A percentile compares a stretch with the other conserved stretches of the same genome.
Conservation (phyloP, 2,888 invertebrate genomes). For the Hecatera dysodea region DNA sequence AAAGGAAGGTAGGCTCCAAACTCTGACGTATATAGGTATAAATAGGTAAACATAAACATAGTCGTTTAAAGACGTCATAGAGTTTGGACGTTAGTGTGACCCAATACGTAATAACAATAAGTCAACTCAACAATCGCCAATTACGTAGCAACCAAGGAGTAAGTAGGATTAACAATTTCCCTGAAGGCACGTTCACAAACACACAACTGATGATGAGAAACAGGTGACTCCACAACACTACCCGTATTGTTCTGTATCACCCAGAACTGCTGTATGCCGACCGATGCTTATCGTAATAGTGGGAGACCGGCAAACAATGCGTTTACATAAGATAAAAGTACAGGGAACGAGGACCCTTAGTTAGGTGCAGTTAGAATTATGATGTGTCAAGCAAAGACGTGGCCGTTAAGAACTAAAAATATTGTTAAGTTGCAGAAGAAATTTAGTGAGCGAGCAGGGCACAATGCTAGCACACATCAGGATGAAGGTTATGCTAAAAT, state of each 20-base stretch:
- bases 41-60: neutral
- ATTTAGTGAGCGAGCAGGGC: neutral
- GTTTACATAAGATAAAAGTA: slow-evolving; percentile 47
- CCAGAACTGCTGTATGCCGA: slow-evolving; percentile 20
- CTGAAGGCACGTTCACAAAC: slow-evolving; percentile 17
- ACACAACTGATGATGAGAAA: slow-evolving; percentile 22
- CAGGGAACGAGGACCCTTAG: slow-evolving; percentile 21
- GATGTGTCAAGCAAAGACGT: slow-evolving; percentile 11
- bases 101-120: neutral
- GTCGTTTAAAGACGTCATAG: neutral
- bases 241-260: slow-evolving; percentile 32
- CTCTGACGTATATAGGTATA: neutral
- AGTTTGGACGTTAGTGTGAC: neutral
- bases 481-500: neutral
- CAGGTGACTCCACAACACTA: slow-evolving; percentile 18
- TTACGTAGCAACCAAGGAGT: neutral
- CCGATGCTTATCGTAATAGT: slow-evolving; percentile 52
- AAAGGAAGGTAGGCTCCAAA: neutral
- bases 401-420: neutral
- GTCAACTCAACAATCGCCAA: neutral
- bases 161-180: slow-evolving; percentile 1
- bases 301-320: slow-evolving; percentile 54
- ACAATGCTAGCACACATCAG: neutral
- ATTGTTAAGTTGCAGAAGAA: slow-evolving; percentile 2
- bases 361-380: slow-evolving; percentile 35